phyloP scores from a whole-genome alignment of 1,140 invertebrate species.

The Brachionus manjavacas region DNA sequence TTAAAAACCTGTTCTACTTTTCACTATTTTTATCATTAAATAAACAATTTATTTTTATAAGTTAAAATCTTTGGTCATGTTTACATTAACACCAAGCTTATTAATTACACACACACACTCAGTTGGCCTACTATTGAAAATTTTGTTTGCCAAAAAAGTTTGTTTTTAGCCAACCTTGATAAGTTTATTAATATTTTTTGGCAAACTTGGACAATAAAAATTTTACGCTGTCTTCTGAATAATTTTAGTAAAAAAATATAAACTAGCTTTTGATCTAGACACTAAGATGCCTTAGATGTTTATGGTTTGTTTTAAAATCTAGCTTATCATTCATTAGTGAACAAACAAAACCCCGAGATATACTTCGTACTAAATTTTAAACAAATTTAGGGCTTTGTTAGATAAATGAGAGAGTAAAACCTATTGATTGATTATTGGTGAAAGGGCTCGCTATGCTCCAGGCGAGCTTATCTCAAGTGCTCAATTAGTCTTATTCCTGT shows the following conservation, averaged over 20 bases:
- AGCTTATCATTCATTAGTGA: background rate
- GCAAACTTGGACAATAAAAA: background rate
- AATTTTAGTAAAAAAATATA: background rate
- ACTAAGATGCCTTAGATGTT: background rate
- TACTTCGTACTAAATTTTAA: background rate
- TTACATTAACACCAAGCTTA: background rate
- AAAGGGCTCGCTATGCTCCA: background rate
- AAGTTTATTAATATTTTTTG: background rate
- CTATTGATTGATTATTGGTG: background rate
- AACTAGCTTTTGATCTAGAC: background rate
- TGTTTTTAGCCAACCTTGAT: background rate
- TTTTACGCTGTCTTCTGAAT: background rate
- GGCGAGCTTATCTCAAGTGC: background rate
- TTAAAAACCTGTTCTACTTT: constrained; percentile 5
- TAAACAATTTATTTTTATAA: background rate
- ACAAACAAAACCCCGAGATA: background rate
- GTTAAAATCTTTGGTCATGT: background rate
- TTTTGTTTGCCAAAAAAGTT: background rate
- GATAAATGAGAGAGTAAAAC: background rate
- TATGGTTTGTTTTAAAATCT: background rate
- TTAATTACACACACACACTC: background rate
- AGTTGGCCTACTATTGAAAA: background rate
- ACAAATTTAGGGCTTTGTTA: background rate
- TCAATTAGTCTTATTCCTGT: background rate
- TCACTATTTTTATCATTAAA: constrained; percentile 1